Conservation (phyloP, 2,888 invertebrate species). For the Pinctada fucata region DNA sequence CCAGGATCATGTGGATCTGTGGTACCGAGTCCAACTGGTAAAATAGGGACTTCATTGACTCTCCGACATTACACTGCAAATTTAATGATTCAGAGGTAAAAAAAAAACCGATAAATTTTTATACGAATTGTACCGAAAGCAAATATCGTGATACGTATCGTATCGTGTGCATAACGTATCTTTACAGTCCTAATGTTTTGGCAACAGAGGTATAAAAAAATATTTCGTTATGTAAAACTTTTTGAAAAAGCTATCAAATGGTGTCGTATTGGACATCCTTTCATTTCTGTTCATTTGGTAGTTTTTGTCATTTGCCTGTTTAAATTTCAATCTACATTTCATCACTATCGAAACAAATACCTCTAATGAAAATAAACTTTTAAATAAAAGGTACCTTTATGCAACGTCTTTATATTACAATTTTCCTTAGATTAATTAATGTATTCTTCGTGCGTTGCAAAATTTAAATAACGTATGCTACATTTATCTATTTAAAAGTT, state of each 20-base stretch:
- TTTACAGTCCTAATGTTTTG: background rate
- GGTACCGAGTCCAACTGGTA: constrained; percentile 33
- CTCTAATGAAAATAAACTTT: background rate
- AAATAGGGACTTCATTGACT: constrained; percentile 34
- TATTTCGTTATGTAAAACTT: too few relatives aligned
- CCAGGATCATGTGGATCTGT: constrained; percentile 39
- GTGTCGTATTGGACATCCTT: background rate
- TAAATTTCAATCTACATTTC: background rate
- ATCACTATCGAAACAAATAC: background rate
- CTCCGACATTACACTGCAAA: constrained; percentile 39
- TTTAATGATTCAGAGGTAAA: background rate
- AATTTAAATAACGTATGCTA: too few relatives aligned
- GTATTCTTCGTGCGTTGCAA: too few relatives aligned
- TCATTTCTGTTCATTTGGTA: background rate
- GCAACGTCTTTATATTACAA: too few relatives aligned
- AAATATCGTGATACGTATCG: too few relatives aligned
- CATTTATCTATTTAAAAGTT: too few relatives aligned
- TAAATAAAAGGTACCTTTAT: too few relatives aligned
- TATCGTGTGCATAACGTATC: background rate
- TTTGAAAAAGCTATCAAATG: background rate
- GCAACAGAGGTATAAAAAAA: too few relatives aligned
- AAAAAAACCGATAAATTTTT: background rate
- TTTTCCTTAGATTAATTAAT: too few relatives aligned
- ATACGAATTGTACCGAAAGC: too few relatives aligned
- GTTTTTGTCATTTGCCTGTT: background rate